Base-by-base conservation (phyloP, 2,113 vertebrate genomes). In the Mesembrinibis cayennensis region DNA sequence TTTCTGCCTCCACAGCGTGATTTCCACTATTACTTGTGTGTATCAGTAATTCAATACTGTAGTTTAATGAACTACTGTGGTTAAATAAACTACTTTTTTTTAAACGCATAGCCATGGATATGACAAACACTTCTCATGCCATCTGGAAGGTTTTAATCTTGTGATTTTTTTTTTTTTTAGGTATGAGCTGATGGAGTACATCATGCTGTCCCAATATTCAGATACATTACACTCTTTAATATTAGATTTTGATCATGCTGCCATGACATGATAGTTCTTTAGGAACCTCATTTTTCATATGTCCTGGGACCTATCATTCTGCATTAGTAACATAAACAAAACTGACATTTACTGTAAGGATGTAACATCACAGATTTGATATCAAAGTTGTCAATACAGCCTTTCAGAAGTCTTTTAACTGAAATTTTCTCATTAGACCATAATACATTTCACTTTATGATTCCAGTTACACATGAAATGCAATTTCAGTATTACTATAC, bases 121-220 rank as follows among this genome's bases (percentile, higher is more conserved):
- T 89, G 79, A 96, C 73, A 94, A 97, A 97, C 49, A 45, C 36
- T 87, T 93, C 91, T 94, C 82, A 81, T 81, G 65, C 95, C 86
- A 97, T 97, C 96, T 97, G 97, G 69, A 93, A 96, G 65, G 53
- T 78, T 96, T 97, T 90, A 93, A 87, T 82, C 44, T 82, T 72
- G 8, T 11, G 3, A 27, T 15, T 62, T 90, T 97, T 97, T 90
- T 97, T 97, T 97, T 97, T 79, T 94, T 90, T 65, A 94, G 87
- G 66, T 93, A 52, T 55, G 21, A 95, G 74, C 62, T 82, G 76
- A 97, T 83, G 36, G 15, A 83, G 69, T 94, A 95, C 88, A 96
- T 91, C 63, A 81, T 53, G 26, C 56, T 96, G 58, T 73, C 93
- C 83, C 66, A 94, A 32, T 73, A 94, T 69, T 93, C 53, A 79